Percentiles rank a stretch among this genome's conserved stretches.
phyloP scores from a whole-genome alignment of 2,888 invertebrate genomes.

The Eupelmus urozonus region DNA sequence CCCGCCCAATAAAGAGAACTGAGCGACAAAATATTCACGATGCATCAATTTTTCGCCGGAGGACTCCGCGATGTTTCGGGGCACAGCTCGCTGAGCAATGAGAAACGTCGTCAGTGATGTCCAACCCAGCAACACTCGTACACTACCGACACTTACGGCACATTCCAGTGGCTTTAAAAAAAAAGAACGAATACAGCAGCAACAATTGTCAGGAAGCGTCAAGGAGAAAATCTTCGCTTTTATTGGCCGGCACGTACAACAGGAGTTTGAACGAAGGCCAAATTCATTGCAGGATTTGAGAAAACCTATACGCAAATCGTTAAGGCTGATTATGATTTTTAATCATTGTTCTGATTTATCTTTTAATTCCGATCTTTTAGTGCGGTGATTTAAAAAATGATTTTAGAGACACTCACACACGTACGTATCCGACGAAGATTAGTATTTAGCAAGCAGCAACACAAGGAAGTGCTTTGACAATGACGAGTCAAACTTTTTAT shows the following conservation, averaged over 20 bases:
- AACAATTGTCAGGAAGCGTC: background rate
- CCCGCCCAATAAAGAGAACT: constrained; percentile 69
- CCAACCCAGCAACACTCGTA: background rate
- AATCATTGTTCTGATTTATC: background rate
- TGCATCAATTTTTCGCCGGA: background rate
- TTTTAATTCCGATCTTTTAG: too few species aligned
- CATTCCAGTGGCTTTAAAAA: background rate
- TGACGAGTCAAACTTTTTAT: background rate
- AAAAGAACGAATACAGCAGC: background rate
- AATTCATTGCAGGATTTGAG: background rate
- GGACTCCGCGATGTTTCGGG: constrained; percentile 32
- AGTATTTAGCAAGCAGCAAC: background rate
- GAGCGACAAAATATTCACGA: background rate
- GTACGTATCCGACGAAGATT: background rate
- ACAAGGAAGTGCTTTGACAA: background rate
- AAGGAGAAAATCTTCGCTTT: background rate
- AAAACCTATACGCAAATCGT: background rate
- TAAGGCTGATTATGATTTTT: background rate
- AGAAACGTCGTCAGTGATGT: constrained; percentile 35
- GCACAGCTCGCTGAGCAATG: background rate
- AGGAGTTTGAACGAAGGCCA: too few species aligned
- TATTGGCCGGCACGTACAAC: background rate
- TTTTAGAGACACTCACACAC: background rate
- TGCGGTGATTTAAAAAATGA: too few species aligned
- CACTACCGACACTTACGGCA: background rate